These are phyloP conservation scores for Grus americana DNA, from an alignment of 2,113 vertebrate species.

Conservation along the genomic window DNA sequence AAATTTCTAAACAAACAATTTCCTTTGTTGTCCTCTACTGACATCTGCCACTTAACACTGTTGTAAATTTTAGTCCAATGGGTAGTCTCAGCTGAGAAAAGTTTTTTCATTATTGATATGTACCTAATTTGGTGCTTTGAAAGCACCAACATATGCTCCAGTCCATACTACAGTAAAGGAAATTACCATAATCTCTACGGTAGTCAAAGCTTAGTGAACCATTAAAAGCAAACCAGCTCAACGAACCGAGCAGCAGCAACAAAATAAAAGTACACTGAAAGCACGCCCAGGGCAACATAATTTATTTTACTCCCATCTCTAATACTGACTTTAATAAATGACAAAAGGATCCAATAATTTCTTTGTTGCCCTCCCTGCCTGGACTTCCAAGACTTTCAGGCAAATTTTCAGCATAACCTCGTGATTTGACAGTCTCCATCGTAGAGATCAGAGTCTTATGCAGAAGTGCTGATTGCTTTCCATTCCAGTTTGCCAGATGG, in stretches of 20 bases:
- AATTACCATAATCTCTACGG: background rate
- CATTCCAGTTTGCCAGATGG: background rate
- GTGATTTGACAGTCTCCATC: background rate
- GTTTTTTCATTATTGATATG: background rate
- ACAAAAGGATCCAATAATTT: background rate
- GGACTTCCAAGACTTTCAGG: background rate
- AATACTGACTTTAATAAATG: background rate
- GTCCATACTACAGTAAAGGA: background rate
- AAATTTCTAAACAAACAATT: background rate
- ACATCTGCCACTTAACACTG: background rate
- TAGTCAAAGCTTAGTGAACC: background rate
- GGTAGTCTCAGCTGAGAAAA: background rate
- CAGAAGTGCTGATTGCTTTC: background rate
- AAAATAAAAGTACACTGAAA: constrained; percentile 35
- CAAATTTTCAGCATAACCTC: background rate
- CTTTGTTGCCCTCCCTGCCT: background rate
- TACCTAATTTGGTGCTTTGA: background rate
- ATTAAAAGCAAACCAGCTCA: constrained; percentile 30
- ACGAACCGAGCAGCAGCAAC: background rate
- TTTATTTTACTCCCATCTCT: background rate
- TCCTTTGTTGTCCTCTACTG: background rate
- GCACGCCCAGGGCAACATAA: background rate
- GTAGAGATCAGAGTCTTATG: background rate
- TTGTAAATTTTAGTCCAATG: background rate
- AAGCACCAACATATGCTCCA: background rate